Evolutionary conservation across 2,888 invertebrate genomes (phyloP).

Genomic region (Arenicola marina): DNA sequence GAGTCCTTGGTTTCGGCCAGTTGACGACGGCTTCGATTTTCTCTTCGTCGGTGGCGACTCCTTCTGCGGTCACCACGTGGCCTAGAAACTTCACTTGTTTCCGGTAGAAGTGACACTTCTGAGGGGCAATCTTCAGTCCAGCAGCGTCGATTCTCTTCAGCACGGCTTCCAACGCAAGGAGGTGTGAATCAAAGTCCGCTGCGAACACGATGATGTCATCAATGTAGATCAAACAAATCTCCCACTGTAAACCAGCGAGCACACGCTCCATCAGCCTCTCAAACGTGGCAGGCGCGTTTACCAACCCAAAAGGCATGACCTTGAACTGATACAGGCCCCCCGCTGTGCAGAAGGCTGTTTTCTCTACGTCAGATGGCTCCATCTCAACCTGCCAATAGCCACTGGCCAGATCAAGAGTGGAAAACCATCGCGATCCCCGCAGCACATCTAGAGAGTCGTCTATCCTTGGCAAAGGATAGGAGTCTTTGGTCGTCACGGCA

Average conservation of each 20-base stretch:
- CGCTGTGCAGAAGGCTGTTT: conserved; percentile 14
- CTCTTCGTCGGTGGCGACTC: neutral
- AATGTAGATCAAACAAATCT: conserved; percentile 8
- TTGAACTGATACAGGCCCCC: conserved; percentile 10
- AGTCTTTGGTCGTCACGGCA: conserved; percentile 22
- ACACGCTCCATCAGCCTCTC: conserved; percentile 8
- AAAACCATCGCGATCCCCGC: conserved; percentile 30
- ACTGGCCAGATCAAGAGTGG: conserved; percentile 28
- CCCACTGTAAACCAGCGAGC: neutral
- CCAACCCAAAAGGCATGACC: conserved; percentile 7
- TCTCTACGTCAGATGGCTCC: neutral
- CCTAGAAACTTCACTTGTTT: neutral
- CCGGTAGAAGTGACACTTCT: neutral
- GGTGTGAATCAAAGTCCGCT: neutral
- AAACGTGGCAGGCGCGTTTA: conserved; percentile 11
- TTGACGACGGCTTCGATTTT: neutral
- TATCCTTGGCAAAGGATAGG: conserved; percentile 27
- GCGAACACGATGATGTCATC: conserved; percentile 15
- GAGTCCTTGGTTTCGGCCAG: neutral
- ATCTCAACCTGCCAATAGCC: conserved; percentile 39
- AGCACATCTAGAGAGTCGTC: conserved; percentile 27
- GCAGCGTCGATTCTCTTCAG: neutral
- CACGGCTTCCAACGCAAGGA: neutral
- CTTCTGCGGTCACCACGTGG: neutral
- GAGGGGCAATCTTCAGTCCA: neutral